A percentile compares a stretch with the other conserved stretches of the same genome.
These are phyloP conservation scores for Drosophila recens DNA, from an alignment of 2,888 invertebrate genomes.

Conservation along the genomic window DNA sequence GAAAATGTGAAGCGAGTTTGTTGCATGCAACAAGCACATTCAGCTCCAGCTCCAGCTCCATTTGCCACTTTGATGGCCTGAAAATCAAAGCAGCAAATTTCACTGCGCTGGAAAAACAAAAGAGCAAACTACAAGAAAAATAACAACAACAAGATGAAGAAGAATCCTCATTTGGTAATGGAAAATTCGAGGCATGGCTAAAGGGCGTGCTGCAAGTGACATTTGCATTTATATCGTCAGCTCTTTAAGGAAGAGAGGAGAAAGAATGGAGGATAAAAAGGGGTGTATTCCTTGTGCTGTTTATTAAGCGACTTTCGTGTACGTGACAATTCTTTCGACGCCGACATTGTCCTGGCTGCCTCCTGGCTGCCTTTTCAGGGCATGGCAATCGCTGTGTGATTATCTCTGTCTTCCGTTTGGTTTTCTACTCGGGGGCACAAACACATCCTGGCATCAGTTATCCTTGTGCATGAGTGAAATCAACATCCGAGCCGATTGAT, in stretches of 20 bases:
- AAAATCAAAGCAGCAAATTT: constrained; percentile 49
- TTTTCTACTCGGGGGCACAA: constrained; percentile 6
- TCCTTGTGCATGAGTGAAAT: constrained; percentile 22
- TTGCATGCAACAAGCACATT: constrained; percentile 27
- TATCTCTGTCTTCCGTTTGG: constrained; percentile 56
- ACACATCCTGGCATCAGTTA: constrained; percentile 26
- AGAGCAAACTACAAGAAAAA: constrained; percentile 13
- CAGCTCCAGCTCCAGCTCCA: constrained; percentile 20
- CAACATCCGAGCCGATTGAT: constrained; percentile 40
- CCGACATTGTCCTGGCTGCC: constrained; percentile 15
- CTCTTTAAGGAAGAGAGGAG: background rate
- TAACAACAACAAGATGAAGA: constrained; percentile 6
- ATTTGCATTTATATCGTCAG: constrained; percentile 58
- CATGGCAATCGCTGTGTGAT: constrained; percentile 51
- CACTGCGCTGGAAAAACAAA: constrained; percentile 33
- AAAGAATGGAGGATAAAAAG: background rate
- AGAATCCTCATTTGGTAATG: constrained; percentile 56
- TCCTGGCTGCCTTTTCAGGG: constrained; percentile 19
- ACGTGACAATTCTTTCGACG: constrained; percentile 63
- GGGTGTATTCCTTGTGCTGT: constrained; percentile 32
- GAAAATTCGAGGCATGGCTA: constrained; percentile 38
- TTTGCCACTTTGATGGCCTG: constrained; percentile 36
- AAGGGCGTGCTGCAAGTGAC: constrained; percentile 44
- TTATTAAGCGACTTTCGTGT: constrained; percentile 61
- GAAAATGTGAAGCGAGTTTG: constrained; percentile 36